A percentile compares a stretch with the other conserved stretches of the same genome.
Conservation (phyloP, 2,797 vertebrate species). For the Austrolebias charrua region DNA sequence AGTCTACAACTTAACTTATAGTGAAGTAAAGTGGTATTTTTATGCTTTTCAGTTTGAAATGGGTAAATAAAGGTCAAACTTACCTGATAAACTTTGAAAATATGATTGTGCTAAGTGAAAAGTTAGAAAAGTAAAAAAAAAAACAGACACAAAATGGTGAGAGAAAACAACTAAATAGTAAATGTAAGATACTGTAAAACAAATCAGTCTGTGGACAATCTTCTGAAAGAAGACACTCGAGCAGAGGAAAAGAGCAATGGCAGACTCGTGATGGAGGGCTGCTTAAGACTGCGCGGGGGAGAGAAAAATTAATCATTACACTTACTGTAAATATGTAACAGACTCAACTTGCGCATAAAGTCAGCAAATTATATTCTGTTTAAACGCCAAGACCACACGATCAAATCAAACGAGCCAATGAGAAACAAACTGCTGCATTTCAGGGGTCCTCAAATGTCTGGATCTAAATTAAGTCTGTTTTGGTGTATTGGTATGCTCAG, state of each 20-base stretch:
- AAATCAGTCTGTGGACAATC: neutral
- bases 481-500: too few relatives aligned
- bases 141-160: neutral
- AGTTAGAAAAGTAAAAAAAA: neutral
- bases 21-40: neutral
- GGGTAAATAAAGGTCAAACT: slow-evolving; percentile 49
- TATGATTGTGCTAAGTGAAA: neutral
- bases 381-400: slow-evolving; percentile 34
- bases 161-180: neutral
- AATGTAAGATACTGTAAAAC: neutral
- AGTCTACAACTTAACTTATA: neutral
- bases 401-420: slow-evolving; percentile 31
- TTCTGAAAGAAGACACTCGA: slow-evolving; percentile 10
- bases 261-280: slow-evolving; percentile 45
- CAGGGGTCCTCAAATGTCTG: too few relatives aligned
- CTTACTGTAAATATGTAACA: slow-evolving; percentile 81
- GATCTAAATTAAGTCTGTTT: too few relatives aligned
- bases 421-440: neutral
- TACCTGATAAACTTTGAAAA: slow-evolving; percentile 35
- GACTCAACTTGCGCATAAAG: slow-evolving; percentile 62
- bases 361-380: slow-evolving; percentile 60
- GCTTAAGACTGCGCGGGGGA: slow-evolving; percentile 64
- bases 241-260: slow-evolving; percentile 36
- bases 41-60: neutral
- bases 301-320: slow-evolving; percentile 80